Percentiles rank a stretch among this genome's conserved stretches.
phyloP scores from a whole-genome alignment of 2,113 vertebrate genomes.

The Brachyhypopomus occidentalis region DNA sequence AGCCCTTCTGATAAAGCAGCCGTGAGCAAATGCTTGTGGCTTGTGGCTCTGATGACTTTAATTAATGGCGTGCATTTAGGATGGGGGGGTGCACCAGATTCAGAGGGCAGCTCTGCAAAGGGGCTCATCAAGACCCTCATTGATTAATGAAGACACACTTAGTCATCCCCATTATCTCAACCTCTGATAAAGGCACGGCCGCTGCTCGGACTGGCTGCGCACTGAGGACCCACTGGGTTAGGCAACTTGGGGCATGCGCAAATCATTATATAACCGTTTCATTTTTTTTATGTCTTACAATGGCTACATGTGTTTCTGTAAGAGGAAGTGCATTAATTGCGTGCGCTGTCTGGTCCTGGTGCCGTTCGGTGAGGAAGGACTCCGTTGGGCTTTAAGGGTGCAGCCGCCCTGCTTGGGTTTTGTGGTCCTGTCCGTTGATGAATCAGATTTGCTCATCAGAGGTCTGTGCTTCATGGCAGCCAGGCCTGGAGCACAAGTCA shows the following conservation, averaged over 20 bases:
- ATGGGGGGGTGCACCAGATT: background rate
- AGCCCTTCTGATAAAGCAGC: conserved; percentile 27
- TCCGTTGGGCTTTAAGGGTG: too few relatives aligned
- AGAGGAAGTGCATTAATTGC: too few relatives aligned
- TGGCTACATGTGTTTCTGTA: too few relatives aligned
- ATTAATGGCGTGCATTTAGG: conserved; percentile 45
- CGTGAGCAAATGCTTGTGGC: conserved; percentile 16
- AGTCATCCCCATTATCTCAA: conserved; percentile 59
- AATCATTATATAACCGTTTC: background rate
- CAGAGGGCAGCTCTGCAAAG: conserved; percentile 42
- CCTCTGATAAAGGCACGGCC: conserved; percentile 50
- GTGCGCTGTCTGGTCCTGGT: too few relatives aligned
- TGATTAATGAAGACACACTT: conserved; percentile 61
- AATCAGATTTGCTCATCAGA: conserved; percentile 15
- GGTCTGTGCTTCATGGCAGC: conserved; percentile 14
- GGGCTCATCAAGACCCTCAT: conserved; percentile 52
- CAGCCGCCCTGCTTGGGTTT: background rate
- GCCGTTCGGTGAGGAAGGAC: too few relatives aligned
- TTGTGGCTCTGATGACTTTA: conserved; percentile 52
- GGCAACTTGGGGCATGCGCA: conserved; percentile 25
- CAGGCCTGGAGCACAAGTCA: background rate
- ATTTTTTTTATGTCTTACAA: too few relatives aligned
- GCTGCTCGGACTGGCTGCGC: conserved; percentile 30
- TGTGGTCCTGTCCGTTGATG: conserved; percentile 8
- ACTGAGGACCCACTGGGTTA: conserved; percentile 32